phyloP scores from a whole-genome alignment of 2,797 vertebrate species.

The Periophthalmus magnuspinnatus region DNA sequence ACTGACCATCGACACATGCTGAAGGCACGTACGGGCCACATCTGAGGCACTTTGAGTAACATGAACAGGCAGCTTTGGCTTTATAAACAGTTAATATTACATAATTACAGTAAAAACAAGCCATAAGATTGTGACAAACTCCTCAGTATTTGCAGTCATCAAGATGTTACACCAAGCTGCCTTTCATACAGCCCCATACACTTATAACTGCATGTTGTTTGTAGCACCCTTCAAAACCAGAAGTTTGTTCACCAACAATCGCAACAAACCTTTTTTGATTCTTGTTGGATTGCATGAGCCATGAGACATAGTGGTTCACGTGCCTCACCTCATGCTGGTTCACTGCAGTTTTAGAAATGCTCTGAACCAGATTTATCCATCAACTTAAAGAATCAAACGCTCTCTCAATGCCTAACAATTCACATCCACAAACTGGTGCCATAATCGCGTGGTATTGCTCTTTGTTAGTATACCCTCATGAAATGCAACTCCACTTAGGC shows the following conservation, averaged over 20 bases:
- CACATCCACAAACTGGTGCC: not conserved
- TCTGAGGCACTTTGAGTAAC: conserved; percentile 33
- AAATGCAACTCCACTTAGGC: conserved; percentile 3
- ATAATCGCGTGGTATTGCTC: not conserved
- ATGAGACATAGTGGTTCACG: not conserved
- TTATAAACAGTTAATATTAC: conserved; percentile 34
- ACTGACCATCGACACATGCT: conserved; percentile 18
- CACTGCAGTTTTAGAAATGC: not conserved
- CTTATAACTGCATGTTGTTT: not conserved
- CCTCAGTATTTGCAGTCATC: not conserved
- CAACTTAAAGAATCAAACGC: no score
- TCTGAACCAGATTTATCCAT: no score
- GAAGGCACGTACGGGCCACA: conserved; percentile 8
- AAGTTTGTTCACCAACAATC: not conserved
- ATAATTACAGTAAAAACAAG: conserved; percentile 31
- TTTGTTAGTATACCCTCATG: conserved; percentile 21
- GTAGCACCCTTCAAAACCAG: not conserved
- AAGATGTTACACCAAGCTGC: not conserved
- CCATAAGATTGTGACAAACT: not conserved
- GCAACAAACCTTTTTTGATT: no score
- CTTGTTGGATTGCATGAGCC: not conserved
- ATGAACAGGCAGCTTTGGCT: conserved; percentile 19
- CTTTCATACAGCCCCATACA: not conserved
- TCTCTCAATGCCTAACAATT: not conserved
- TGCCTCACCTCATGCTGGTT: not conserved